Conservation (phyloP, 2,888 invertebrate genomes). For the Stenichneumon culpator region DNA sequence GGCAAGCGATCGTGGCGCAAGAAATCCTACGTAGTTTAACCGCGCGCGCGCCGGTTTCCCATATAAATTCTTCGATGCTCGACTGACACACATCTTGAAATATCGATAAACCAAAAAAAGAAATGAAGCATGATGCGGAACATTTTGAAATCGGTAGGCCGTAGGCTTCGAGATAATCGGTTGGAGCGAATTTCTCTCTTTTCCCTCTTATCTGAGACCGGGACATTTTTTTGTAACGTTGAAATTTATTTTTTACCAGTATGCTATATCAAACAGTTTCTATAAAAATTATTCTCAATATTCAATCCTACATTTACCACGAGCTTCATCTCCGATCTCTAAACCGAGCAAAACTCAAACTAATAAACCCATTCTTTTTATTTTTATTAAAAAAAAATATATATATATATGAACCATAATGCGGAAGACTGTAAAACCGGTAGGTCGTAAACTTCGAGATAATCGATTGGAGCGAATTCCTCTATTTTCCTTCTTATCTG, state of each 20-base stretch:
- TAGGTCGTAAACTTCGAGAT: neutral
- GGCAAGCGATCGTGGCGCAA: constrained; percentile 59
- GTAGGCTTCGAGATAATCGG: neutral
- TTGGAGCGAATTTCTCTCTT: neutral
- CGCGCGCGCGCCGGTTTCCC: constrained; percentile 40
- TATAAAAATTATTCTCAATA: neutral
- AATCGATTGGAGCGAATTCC: neutral
- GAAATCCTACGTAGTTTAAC: constrained; percentile 47
- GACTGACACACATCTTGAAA: constrained; percentile 54
- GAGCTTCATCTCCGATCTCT: neutral
- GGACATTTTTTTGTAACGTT: neutral
- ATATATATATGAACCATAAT: neutral
- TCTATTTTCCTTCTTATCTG: neutral
- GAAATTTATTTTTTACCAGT: neutral
- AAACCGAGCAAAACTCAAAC: too few relatives aligned
- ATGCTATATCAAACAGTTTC: neutral
- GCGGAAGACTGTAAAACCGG: neutral
- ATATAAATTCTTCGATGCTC: constrained; percentile 48
- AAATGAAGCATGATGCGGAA: neutral
- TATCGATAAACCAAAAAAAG: constrained; percentile 29
- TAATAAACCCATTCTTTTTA: too few relatives aligned
- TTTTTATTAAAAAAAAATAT: constrained; percentile 15
- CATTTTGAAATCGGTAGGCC: neutral
- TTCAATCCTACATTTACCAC: neutral
- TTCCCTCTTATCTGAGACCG: neutral